Evolutionary conservation across 2,797 vertebrate genomes (phyloP).

Genomic region (Eupleurogrammus muticus): DNA sequence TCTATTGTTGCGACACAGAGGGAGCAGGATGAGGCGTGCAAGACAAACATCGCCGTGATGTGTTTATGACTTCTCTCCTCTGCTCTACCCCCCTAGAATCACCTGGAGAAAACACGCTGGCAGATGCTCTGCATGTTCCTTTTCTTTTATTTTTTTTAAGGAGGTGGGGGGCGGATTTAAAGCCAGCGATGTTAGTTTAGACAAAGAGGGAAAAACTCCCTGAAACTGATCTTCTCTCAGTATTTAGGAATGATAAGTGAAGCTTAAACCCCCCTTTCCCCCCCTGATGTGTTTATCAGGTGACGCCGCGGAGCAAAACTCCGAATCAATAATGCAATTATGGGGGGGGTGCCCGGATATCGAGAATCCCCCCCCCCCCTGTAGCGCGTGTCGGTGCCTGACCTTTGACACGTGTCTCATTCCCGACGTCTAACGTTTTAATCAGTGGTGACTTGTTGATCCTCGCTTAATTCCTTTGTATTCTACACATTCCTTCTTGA

Average conservation of each 20-base stretch:
- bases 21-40: slow-evolving; percentile 36
- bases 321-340: slow-evolving; percentile 84
- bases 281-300: slow-evolving; percentile 81
- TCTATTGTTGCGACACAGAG: slow-evolving; percentile 55
- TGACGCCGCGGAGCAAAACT: slow-evolving; percentile 67
- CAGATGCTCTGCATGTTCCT: slow-evolving; percentile 59
- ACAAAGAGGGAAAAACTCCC: slow-evolving; percentile 3
- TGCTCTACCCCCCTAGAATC: slow-evolving; percentile 21
- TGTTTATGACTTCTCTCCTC: slow-evolving; percentile 40
- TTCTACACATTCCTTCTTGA: not conserved
- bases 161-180: slow-evolving; percentile 62
- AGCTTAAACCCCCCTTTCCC: slow-evolving; percentile 42
- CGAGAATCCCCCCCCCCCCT: slow-evolving; percentile 26
- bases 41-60: slow-evolving; percentile 53
- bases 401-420: slow-evolving; percentile 53
- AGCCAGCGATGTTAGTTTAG: slow-evolving; percentile 46
- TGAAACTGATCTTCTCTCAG: slow-evolving; percentile 35
- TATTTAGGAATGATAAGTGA: slow-evolving; percentile 45
- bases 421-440: slow-evolving; percentile 29
- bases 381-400: slow-evolving; percentile 40
- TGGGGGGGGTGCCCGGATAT: slow-evolving; percentile 22
- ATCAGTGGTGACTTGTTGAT: slow-evolving; percentile 33
- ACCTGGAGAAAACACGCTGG: slow-evolving; percentile 56
- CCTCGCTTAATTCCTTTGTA: not conserved
- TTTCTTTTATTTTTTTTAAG: slow-evolving; percentile 20